Evolutionary conservation across 2,113 vertebrate genomes (phyloP), one percentile per base, ranked within the genome.

Genomic region (Albula goreensis): DNA sequence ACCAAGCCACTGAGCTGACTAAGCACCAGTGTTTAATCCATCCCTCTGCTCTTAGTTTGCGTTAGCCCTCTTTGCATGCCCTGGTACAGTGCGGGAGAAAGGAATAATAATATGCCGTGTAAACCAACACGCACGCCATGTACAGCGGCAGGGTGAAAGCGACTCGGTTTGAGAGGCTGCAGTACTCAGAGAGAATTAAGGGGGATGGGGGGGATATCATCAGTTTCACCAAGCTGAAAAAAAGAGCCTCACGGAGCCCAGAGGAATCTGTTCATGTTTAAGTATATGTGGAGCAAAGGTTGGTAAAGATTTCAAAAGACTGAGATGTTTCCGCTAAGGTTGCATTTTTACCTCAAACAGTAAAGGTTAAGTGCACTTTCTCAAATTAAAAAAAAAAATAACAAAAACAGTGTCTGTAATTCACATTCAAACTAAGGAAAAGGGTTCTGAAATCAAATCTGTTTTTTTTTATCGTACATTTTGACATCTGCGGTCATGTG

Each of bases 11-110:
- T 10, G 89, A 88, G 89, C 87, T 89, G 91, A 91, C 91, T 92
- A 89, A 90, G 92, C 91, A 93, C 94, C 93, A 92, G 89, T 88
- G 86, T 89, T 91, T 89, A 95, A 94, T 91, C 89, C 89, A 87
- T 82, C 89, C 88, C 92, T 89, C 85, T 10, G 8, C 25, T 4
- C 63, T 60, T 60, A 0, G 8, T 17, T n/a, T 22, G 19, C 19
- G 19, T 70, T n/a, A 74, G 70, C 70, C 70, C 31, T 41, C 31
- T 41, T 41, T 41, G 31, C 31, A 9, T 5, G 70, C n/a, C 70
- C 70, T 13, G 4, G 5, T 31, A 31, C 8, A 31, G n/a, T 8
- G 70, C n/a, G 70, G 8, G 17, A 9, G 70, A 10, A 41, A 41
- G 31, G 31, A 41, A 41, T 41, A 41, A 41, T 41, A 41, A 31